These are phyloP conservation scores for Osedax fenrisi DNA, from an alignment of 2,888 invertebrate genomes.

Conservation along the genomic window DNA sequence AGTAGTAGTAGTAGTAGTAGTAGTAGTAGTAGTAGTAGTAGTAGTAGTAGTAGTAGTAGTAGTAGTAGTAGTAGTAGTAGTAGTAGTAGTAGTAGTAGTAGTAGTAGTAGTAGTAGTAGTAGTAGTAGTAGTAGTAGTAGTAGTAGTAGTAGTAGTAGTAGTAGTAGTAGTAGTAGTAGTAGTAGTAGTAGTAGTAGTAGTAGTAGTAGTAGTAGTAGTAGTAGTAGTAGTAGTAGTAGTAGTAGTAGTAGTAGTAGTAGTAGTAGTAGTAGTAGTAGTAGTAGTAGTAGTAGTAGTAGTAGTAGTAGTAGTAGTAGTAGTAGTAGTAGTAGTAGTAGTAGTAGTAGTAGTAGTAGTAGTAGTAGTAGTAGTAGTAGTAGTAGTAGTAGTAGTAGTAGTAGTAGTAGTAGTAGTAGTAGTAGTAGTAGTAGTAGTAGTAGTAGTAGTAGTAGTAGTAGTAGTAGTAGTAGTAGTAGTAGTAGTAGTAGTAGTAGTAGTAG, in stretches of 20 bases:
- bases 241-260: conserved; percentile 4
- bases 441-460: background rate
- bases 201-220: conserved; percentile 4
- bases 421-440: background rate
- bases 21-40: conserved; percentile 2
- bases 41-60: conserved; percentile 5
- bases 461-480: background rate
- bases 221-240: conserved; percentile 7
- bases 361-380: background rate
- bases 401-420: background rate
- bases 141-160: conserved; percentile 4
- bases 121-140: conserved; percentile 5
- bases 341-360: background rate
- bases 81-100: conserved; percentile 4
- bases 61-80: conserved; percentile 7
- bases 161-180: background rate
- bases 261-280: background rate
- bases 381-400: background rate
- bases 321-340: background rate
- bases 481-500: background rate
- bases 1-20: conserved; percentile 8
- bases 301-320: background rate
- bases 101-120: conserved; percentile 5
- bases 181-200: conserved; percentile 6
- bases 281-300: background rate